Evolutionary conservation across 2,888 invertebrate genomes (phyloP), one percentile per base, ranked within the genome.

Genomic region (Spisula subtruncata): DNA sequence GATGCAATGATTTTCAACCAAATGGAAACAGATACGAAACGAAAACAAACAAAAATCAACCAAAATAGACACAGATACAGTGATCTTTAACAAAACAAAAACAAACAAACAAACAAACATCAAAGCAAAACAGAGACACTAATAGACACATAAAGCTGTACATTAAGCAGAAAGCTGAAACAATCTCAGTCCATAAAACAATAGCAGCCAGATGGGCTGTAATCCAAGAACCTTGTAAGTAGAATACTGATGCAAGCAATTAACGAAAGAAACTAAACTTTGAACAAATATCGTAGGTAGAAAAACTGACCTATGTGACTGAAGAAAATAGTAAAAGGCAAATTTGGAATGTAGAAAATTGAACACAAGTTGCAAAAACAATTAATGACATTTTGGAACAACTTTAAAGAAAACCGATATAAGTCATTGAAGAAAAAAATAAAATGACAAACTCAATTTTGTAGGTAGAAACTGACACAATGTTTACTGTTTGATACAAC

Each of bases 401-500:
- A 41, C 8, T 41, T 20, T 18, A 16, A 6, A 20, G 25, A 80
- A 41, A 80, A 32, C 32, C 6, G 32, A 32, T n/a, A 35, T 1
- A 60, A 25, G 60, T 60, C 60, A 60, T 25, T n/a, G 60, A 60
- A 41, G 41, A 41, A 41, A 41, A 41, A 8, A 5, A 41, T 41
- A 41, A 41, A 41, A 41, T 41, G 41, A 5, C 41, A 41, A 41
- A 41, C 41, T 41, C 4, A 41, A 41, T 41, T 41, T 41, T 41
- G 41, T 41, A 41, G 25, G 25, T 71, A 25, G 5, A 60, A 60
- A 25, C 20, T 60, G 25, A n/a, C 41, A 41, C 4, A 20, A 60
- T 41, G 10, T 81, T 86, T 54, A 87, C 48, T 71, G 71, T 25
- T 20, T 54, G n/a, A 56, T 32, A 89, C 88, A 89, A 25, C 4